Base-by-base conservation (phyloP, 1,140 invertebrate species). In the Lordiphosa mommai region DNA sequence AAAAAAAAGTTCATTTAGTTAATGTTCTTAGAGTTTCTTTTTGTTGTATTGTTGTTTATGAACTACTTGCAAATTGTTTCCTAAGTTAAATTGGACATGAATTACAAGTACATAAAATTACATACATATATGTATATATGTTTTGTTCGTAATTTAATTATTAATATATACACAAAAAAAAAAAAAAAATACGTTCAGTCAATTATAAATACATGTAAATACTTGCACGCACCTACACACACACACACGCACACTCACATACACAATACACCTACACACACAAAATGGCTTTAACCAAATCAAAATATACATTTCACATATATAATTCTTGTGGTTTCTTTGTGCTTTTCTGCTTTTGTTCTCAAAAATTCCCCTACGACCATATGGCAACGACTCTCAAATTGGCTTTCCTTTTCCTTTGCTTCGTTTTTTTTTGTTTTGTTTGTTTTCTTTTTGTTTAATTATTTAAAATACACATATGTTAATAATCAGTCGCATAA, bases 401-500 rank as follows among this genome's bases (percentile, higher is more conserved):
- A 53, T 57, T 61, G 43, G 27, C 46, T 23, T 48, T 43, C 32
- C 20, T 30, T 34, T 48, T 17, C 37, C 41, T 12, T n/a, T n/a
- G n/a, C n/a, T n/a, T n/a, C n/a, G n/a, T n/a, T n/a, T 13, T 32
- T 34, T 36, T 47, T 53, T 30, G 4, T 58, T 60, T 67, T 44
- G 51, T 43, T 23, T 23, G 20, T 23, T 23, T 23, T 4, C 6
- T 23, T 23, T 4, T 23, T 23, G 20, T 23, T 23, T 71, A 70
- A 56, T 68, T 66, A 70, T 64, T 70, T 72, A 63, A 43, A 43
- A 53, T 67, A 72, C 60, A 61, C 48, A 76, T 86, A 86, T 74
- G 66, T 86, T 80, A 86, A 72, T 85, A 85, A 86, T 86, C 80
- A 86, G 80, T 86, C 80, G 74, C 80, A 80, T 86, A 76, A 86